Base-by-base conservation (phyloP, 2,888 invertebrate genomes). In the Conistra vaccinii region DNA sequence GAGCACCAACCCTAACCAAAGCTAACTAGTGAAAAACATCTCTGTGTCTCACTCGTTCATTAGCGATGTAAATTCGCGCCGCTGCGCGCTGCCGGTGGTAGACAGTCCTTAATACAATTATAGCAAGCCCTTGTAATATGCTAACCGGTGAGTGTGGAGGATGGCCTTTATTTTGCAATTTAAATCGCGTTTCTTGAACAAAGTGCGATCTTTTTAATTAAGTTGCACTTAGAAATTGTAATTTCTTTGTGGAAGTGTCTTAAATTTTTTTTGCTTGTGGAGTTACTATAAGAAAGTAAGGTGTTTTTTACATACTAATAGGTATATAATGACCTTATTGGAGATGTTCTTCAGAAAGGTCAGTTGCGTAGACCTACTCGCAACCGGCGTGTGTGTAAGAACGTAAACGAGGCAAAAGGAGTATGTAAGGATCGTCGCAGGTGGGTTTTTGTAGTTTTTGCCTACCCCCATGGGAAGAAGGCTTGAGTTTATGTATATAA, bases 11-110 rank as follows among this genome's bases (percentile, higher is more conserved):
- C 84, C 78, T 81, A 81, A 86, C 61, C 70, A 62, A 77, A 80
- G 81, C 68, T 70, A 87, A 85, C 84, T 88, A 83, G 85, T 84
- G 90, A 92, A 92, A 93, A 93, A 92, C 93, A 91, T 90, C 88
- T 88, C 84, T 83, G 82, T 77, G 85, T 84, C 85, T 81, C 78
- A 69, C 67, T 83, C 87, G 89, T 92, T 94, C 92, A 94, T 94
- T 93, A 93, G 91, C 80, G 87, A 94, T 94, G 94, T 92, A 94
- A 94, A 94, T 94, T 62, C n/a, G 89, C 78, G 83, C 20, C 48
- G 23, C 45, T 42, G 42, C 42, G 42, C 77, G 76, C 81, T 66
- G 78, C 82, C 75, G 80, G 82, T 79, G 76, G 80, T 71, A 81
- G 80, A 61, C 78, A 73, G 78, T 61, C 84, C 76, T 87, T 90